Evolutionary conservation across 2,888 invertebrate species (phyloP).

Genomic region (Hipparchia semele): DNA sequence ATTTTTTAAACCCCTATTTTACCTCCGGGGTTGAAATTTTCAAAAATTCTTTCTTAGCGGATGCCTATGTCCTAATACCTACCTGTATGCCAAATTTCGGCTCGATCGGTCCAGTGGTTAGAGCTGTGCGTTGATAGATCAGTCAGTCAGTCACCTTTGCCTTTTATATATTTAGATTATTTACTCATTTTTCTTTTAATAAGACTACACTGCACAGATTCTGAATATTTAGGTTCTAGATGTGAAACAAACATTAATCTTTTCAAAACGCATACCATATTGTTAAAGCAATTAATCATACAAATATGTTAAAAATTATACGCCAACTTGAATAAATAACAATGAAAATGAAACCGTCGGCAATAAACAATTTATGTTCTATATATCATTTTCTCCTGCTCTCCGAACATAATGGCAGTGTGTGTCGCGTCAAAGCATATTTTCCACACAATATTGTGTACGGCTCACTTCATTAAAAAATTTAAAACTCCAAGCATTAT

Average conservation of each 20-base stretch:
- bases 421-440: slow-evolving; percentile 53
- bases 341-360: slow-evolving; percentile 15
- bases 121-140: no score
- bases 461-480: slow-evolving; percentile 77
- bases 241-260: neutral
- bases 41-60: no score
- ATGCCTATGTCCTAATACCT: no score
- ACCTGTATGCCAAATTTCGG: no score
- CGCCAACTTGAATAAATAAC: slow-evolving; percentile 17
- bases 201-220: neutral
- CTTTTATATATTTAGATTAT: no score
- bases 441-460: slow-evolving; percentile 72
- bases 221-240: neutral
- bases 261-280: neutral
- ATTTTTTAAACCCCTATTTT: no score
- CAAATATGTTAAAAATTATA: slow-evolving; percentile 16
- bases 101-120: no score
- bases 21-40: no score
- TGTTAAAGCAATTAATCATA: neutral
- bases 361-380: slow-evolving; percentile 11
- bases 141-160: no score
- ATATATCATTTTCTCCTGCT: slow-evolving; percentile 21
- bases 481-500: slow-evolving; percentile 74
- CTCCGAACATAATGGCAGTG: slow-evolving; percentile 19
- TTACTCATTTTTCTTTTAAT: neutral